Base-by-base conservation (phyloP, 2,888 invertebrate species). In the Eilema sororculum region DNA sequence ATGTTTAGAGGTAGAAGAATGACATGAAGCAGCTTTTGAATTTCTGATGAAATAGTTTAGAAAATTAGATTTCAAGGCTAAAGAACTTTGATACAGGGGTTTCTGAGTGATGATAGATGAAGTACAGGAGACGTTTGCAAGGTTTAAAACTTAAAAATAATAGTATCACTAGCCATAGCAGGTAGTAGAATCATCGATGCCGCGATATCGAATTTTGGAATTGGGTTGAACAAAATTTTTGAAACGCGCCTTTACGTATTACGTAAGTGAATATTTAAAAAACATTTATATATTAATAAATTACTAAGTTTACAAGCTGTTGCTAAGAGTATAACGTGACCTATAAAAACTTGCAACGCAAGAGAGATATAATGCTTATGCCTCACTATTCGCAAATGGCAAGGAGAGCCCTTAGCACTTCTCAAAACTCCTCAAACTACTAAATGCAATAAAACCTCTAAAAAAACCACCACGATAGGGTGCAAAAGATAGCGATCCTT, bases 1-100 rank as follows among this genome's bases (percentile, higher is more conserved):
- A 56, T 65, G 69, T 69, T 61, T 41, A 61, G 56, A 69, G 13
- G 56, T 66, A 57, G 62, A 69, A 58, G 62, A 67, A 58, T 70
- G 70, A 70, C 30, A 46, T 59, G 41, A 65, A 62, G 57, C 70
- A 70, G 70, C 62, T 46, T 58, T 52, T 46, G 22, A n/a, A 61
- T 52, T 41, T 30, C 52, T 24, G 41, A 46, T 37, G 37, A 58
- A 66, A 58, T 33, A 60, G 13, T 20, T 60, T n/a, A 37, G 33
- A 58, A 58, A 24, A 58, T 25, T 24, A 12, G 12, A 13, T 13
- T 62, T 60, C 60, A 60, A 33, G 60, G 60, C 10, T 12, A 60
- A 58, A 58, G 13, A 24, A 25, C 58, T 25, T 16, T 58, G 28
- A 58, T 24, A 25, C 25, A 25, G 25, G 5, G 20, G 25, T 24